phyloP scores from a whole-genome alignment of 1,140 invertebrate species.

The Pentalonia nigronervosa region DNA sequence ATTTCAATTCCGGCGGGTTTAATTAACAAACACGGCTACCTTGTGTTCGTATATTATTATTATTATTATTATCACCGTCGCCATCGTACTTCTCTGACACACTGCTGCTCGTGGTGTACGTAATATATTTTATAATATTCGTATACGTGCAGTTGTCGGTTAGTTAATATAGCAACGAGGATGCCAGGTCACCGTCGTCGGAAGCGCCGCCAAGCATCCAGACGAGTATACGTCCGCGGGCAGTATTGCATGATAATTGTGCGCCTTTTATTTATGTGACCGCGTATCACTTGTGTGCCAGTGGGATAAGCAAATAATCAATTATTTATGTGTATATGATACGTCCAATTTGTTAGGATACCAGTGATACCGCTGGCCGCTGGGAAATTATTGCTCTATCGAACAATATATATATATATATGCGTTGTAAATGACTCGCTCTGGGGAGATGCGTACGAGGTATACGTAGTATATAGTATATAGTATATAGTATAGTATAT shows the following conservation, averaged over 20 bases:
- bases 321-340: neutral
- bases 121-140: neutral
- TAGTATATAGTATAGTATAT: too few relatives aligned
- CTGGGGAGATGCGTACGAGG: neutral
- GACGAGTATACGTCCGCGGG: neutral
- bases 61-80: neutral
- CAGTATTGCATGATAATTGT: neutral
- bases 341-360: neutral
- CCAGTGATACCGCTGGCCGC: neutral
- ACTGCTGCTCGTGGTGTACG: too few relatives aligned
- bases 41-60: neutral
- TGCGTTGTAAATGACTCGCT: neutral
- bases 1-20: slow-evolving; percentile 40
- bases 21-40: slow-evolving; percentile 40
- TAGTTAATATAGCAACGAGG: neutral
- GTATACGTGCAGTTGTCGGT: neutral
- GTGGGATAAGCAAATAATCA: neutral
- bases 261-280: slow-evolving; percentile 17
- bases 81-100: neutral
- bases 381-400: neutral
- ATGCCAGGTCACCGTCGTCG: neutral
- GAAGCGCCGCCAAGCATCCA: neutral
- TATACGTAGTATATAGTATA: too few relatives aligned
- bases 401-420: neutral
- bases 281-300: neutral